Evolutionary conservation across 2,888 invertebrate genomes (phyloP).

Genomic region (Tribolium freemani): DNA sequence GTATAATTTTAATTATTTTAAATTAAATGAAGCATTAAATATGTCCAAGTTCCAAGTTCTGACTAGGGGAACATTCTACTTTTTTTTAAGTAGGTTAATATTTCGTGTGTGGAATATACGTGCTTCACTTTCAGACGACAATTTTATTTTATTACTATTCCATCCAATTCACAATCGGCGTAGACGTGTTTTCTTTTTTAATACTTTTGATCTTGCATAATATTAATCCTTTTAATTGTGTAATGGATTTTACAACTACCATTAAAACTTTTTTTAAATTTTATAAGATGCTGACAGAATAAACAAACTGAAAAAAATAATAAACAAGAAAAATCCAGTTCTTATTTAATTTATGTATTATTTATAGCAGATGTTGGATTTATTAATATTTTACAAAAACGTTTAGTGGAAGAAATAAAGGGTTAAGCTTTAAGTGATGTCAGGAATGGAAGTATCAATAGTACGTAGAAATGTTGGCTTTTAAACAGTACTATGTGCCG

Average conservation of each 20-base stretch:
- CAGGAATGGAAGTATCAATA: no score
- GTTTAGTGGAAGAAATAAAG: no score
- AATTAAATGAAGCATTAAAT: background rate
- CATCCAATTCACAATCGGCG: background rate
- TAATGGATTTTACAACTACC: conserved; percentile 12
- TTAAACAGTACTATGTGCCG: background rate
- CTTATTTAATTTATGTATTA: background rate
- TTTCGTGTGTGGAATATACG: no score
- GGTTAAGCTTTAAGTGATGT: no score
- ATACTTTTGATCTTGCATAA: background rate
- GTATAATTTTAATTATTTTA: background rate
- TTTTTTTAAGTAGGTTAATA: no score
- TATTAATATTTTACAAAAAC: no score
- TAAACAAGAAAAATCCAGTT: background rate
- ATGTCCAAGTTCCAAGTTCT: no score
- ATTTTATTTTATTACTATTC: background rate
- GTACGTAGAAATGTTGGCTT: no score
- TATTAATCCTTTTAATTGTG: conserved; percentile 4
- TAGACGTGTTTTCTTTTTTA: conserved; percentile 1
- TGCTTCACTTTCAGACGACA: no score
- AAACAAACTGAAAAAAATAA: conserved; percentile 9
- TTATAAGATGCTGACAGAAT: background rate
- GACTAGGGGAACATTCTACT: no score
- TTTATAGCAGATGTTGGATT: no score
- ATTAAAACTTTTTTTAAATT: conserved; percentile 25